A percentile compares a stretch with the other conserved stretches of the same genome.
phyloP scores from a whole-genome alignment of 2,888 invertebrate genomes.

The Hirudinaria manillensis region DNA sequence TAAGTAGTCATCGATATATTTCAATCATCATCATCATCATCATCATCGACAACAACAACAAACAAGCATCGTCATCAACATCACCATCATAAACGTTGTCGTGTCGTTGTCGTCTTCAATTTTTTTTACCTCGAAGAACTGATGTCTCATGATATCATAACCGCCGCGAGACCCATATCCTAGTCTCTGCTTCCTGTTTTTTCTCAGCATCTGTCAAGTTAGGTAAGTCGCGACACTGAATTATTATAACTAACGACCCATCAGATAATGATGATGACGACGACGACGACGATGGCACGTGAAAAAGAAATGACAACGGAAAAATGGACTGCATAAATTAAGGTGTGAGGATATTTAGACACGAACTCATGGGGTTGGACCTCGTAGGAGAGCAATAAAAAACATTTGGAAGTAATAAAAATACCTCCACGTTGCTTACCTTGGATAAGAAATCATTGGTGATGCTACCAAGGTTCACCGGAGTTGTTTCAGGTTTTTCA shows the following conservation, averaged over 20 bases:
- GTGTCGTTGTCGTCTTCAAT: neutral
- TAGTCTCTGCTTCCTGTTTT: neutral
- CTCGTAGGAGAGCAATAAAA: too few species aligned
- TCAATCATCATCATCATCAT: constrained; percentile 14
- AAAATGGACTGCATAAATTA: neutral
- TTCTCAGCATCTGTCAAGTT: neutral
- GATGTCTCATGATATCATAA: neutral
- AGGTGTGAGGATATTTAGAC: too few species aligned
- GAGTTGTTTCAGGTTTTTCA: constrained; percentile 9
- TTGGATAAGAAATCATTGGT: neutral
- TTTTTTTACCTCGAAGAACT: neutral
- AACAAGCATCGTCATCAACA: constrained; percentile 16
- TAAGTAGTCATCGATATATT: too few species aligned
- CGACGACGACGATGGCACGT: neutral
- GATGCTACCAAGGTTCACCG: neutral
- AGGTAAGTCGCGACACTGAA: neutral
- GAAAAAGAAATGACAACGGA: neutral
- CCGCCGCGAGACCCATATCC: neutral
- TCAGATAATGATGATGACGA: too few species aligned
- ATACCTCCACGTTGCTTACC: neutral
- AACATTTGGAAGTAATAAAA: neutral
- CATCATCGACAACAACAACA: constrained; percentile 22
- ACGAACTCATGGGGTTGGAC: too few species aligned
- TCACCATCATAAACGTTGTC: constrained; percentile 16
- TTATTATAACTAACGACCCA: neutral